Evolutionary conservation across 2,113 vertebrate species (phyloP).

Genomic region (Sander vitreus): DNA sequence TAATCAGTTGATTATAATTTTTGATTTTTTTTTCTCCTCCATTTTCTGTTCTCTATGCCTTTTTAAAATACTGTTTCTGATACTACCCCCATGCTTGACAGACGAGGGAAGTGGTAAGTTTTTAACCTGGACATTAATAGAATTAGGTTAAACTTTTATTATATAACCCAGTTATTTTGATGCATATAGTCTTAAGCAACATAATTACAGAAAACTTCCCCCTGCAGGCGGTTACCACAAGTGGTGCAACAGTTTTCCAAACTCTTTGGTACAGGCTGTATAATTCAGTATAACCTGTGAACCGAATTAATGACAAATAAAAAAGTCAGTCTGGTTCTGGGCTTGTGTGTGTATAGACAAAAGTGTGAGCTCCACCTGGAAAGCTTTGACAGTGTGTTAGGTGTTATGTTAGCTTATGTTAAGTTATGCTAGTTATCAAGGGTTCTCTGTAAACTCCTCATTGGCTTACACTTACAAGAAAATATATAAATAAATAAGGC

Average conservation of each 20-base stretch:
- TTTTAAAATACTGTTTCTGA: constrained; percentile 6
- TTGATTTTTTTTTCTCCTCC: neutral
- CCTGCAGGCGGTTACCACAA: too few relatives aligned
- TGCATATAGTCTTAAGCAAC: neutral
- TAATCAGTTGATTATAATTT: constrained; percentile 3
- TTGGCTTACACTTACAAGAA: neutral
- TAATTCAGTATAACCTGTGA: neutral
- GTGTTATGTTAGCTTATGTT: neutral
- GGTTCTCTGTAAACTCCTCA: neutral
- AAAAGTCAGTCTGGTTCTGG: neutral
- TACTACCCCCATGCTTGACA: constrained; percentile 47
- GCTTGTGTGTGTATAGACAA: too few relatives aligned
- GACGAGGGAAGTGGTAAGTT: constrained; percentile 78
- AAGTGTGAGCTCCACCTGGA: neutral
- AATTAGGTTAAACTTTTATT: neutral
- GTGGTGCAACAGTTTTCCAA: neutral
- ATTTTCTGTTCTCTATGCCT: constrained; percentile 1
- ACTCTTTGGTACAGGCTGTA: neutral
- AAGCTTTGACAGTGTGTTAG: neutral
- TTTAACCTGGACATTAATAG: neutral
- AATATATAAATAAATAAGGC: neutral
- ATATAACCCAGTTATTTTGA: neutral
- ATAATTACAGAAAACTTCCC: neutral
- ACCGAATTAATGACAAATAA: neutral
- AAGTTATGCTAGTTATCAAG: neutral